Conservation (phyloP, 2,888 invertebrate genomes). For the Chloroclysta siterata region DNA sequence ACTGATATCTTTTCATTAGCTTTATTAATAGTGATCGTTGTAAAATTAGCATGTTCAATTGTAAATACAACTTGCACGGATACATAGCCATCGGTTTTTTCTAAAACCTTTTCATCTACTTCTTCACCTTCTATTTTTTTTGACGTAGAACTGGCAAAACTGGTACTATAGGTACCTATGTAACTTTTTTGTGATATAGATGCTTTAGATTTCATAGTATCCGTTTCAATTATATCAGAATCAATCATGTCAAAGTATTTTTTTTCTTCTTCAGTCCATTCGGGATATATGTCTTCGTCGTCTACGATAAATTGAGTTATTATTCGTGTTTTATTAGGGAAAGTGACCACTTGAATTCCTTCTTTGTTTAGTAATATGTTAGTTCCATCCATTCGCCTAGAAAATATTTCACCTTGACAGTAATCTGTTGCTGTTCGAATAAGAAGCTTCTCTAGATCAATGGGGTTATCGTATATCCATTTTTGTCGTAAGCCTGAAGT, state of each 20-base stretch:
- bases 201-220: constrained; percentile 50
- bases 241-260: constrained; percentile 58
- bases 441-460: constrained; percentile 63
- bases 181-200: constrained; percentile 60
- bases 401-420: constrained; percentile 71
- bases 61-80: constrained; percentile 65
- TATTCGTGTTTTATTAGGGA: constrained; percentile 73
- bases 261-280: constrained; percentile 71
- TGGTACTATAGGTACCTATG: constrained; percentile 40
- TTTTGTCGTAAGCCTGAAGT: constrained; percentile 63
- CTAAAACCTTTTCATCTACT: constrained; percentile 46
- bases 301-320: constrained; percentile 63
- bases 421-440: constrained; percentile 75
- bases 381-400: constrained; percentile 75
- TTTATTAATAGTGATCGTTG: constrained; percentile 78
- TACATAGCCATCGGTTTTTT: constrained; percentile 66
- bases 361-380: constrained; percentile 70
- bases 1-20: constrained; percentile 59
- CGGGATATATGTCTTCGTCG: constrained; percentile 69
- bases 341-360: constrained; percentile 69
- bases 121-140: constrained; percentile 50
- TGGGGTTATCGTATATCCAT: constrained; percentile 56
- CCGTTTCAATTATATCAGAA: constrained; percentile 49
- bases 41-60: constrained; percentile 81
- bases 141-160: constrained; percentile 45